phyloP scores from a whole-genome alignment of 2,113 vertebrate genomes.

The Sialia sialis region DNA sequence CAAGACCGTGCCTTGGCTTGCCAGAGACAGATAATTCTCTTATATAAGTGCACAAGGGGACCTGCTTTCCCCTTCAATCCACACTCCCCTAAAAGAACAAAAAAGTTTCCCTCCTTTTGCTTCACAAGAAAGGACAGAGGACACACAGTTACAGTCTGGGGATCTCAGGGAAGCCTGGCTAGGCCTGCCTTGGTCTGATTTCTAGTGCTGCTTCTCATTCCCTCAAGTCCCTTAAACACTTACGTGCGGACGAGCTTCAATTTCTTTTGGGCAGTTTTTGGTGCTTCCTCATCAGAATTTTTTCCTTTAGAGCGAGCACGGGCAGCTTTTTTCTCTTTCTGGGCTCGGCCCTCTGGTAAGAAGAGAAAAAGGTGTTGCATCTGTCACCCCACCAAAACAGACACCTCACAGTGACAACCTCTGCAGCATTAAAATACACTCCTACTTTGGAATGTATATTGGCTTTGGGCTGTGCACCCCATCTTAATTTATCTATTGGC shows the following conservation, averaged over 20 bases:
- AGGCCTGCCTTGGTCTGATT: background rate
- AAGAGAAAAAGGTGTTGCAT: conserved; percentile 3
- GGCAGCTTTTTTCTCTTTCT: conserved; percentile 91
- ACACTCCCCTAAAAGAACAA: background rate
- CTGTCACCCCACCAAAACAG: background rate
- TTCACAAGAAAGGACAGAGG: background rate
- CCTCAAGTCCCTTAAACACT: background rate
- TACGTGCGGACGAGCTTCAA: conserved; percentile 92
- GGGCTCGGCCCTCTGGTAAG: conserved; percentile 81
- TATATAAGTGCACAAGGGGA: background rate
- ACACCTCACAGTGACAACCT: background rate
- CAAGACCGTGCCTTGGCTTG: background rate
- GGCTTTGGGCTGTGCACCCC: background rate
- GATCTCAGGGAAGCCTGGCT: background rate
- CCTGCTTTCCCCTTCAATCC: background rate
- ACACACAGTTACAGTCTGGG: background rate
- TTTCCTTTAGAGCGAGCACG: conserved; percentile 93
- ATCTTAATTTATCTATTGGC: background rate
- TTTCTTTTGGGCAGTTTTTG: conserved; percentile 92
- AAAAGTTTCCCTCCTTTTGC: background rate
- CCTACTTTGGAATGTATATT: background rate
- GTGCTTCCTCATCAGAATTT: conserved; percentile 90
- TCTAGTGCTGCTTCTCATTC: background rate
- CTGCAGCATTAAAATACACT: background rate
- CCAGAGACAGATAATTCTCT: background rate